Conservation (phyloP, 2,113 vertebrate species). For the Ailurus styani region DNA sequence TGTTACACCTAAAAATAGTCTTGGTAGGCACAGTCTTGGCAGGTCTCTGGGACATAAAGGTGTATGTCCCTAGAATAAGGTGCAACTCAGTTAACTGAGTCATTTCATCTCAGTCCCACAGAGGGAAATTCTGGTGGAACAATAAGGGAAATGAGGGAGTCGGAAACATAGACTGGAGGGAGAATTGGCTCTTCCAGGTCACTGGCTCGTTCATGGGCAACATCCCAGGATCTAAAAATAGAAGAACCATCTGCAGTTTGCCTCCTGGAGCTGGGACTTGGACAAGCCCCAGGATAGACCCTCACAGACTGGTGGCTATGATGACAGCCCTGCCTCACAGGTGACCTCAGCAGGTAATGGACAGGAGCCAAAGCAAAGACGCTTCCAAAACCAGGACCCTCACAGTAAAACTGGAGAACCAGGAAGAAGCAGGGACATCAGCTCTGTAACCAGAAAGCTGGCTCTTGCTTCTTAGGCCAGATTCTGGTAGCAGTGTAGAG, state of each 20-base stretch:
- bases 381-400: not conserved
- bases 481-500: not conserved
- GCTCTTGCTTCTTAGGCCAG: not conserved
- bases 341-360: slow-evolving; percentile 10
- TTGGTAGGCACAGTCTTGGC: not conserved
- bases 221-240: slow-evolving; percentile 61
- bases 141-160: not conserved
- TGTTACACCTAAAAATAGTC: not conserved
- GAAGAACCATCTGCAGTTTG: slow-evolving; percentile 67
- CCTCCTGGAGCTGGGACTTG: slow-evolving; percentile 10
- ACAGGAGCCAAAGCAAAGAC: slow-evolving; percentile 13
- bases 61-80: not conserved
- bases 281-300: slow-evolving; percentile 17
- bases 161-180: slow-evolving; percentile 17
- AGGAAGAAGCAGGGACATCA: not conserved
- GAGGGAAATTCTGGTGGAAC: not conserved
- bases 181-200: slow-evolving; percentile 65
- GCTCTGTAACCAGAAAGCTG: not conserved
- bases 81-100: not conserved
- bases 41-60: not conserved
- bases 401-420: not conserved
- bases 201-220: slow-evolving; percentile 35
- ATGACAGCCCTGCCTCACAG: not conserved
- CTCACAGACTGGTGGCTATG: not conserved
- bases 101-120: not conserved